phyloP scores from a whole-genome alignment of 2,113 vertebrate genomes.

The Seriola aureovittata region DNA sequence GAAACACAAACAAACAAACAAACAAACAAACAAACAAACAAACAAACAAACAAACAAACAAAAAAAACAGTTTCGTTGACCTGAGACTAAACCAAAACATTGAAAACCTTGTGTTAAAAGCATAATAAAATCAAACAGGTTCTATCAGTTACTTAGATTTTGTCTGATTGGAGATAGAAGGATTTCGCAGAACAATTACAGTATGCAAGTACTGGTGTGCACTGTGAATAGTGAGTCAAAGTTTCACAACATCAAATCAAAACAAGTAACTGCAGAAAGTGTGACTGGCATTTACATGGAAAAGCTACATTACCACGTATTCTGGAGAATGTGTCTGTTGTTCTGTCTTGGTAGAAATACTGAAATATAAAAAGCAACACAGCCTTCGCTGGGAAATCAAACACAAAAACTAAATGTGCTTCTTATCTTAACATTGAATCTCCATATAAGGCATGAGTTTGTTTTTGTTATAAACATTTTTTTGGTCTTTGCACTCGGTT shows the following conservation, averaged over 20 bases:
- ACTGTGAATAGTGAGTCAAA: constrained; percentile 64
- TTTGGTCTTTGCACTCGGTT: constrained; percentile 81
- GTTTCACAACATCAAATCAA: constrained; percentile 74
- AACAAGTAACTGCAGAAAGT: constrained; percentile 66
- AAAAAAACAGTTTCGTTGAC: constrained; percentile 26
- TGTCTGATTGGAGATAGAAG: constrained; percentile 44
- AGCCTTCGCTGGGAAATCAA: constrained; percentile 70
- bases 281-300: constrained; percentile 75
- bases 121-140: constrained; percentile 15
- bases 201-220: constrained; percentile 63
- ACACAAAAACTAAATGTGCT: constrained; percentile 85
- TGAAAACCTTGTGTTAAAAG: constrained; percentile 29
- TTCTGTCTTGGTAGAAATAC: constrained; percentile 77
- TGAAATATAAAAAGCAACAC: constrained; percentile 79
- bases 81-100: constrained; percentile 62
- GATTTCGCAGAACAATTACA: constrained; percentile 70
- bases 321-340: constrained; percentile 67
- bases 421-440: constrained; percentile 84
- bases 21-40: background rate
- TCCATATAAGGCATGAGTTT: constrained; percentile 87
- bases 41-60: too few relatives aligned
- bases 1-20: background rate
- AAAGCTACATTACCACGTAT: constrained; percentile 71
- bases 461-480: constrained; percentile 81
- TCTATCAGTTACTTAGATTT: constrained; percentile 30